Evolutionary conservation across 2,888 invertebrate species (phyloP).

Genomic region (Eudasyphora cyanicolor): DNA sequence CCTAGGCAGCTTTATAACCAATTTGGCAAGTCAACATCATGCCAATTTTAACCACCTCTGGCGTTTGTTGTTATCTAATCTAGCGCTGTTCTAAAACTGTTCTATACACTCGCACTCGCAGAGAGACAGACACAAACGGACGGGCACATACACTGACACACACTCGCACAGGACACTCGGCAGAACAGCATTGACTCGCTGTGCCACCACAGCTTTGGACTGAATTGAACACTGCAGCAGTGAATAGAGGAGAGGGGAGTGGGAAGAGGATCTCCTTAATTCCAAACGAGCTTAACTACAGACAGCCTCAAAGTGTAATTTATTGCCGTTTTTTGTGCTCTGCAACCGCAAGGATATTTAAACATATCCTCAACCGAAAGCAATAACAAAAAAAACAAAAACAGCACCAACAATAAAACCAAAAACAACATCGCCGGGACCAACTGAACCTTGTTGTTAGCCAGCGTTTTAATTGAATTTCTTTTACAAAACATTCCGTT

Average conservation of each 20-base stretch:
- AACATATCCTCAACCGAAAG: conserved; percentile 57
- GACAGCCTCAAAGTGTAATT: conserved; percentile 62
- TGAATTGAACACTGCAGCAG: background rate
- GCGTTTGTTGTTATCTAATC: conserved; percentile 61
- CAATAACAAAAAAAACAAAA: conserved; percentile 30
- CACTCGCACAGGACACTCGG: background rate
- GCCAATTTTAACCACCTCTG: conserved; percentile 63
- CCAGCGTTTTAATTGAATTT: conserved; percentile 64
- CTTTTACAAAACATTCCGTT: conserved; percentile 44
- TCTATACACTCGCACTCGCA: conserved; percentile 28
- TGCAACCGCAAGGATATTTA: conserved; percentile 62
- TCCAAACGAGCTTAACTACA: conserved; percentile 60
- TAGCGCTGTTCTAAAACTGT: conserved; percentile 37
- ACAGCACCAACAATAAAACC: background rate
- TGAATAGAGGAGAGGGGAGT: background rate
- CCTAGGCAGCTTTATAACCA: conserved; percentile 50
- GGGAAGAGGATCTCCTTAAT: conserved; percentile 45
- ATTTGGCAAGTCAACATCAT: conserved; percentile 63
- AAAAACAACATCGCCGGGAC: conserved; percentile 32
- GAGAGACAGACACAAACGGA: background rate
- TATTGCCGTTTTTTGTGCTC: conserved; percentile 55
- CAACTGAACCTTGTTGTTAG: conserved; percentile 53
- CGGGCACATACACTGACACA: background rate
- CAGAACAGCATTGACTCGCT: too few species aligned
- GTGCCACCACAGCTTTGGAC: too few species aligned